Evolutionary conservation across 2,797 vertebrate genomes (phyloP).

Genomic region (Aplochiton taeniatus): DNA sequence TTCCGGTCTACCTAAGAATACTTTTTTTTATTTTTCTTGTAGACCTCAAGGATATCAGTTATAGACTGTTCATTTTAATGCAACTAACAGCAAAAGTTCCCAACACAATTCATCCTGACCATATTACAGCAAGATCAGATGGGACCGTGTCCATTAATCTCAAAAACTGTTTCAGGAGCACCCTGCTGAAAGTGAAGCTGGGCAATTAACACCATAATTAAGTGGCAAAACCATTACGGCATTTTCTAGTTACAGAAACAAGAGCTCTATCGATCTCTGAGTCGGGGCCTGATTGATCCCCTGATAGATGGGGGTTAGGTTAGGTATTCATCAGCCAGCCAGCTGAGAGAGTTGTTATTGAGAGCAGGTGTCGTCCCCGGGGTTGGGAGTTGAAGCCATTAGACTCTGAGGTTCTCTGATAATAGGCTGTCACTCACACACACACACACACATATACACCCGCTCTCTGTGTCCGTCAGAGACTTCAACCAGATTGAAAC

Average conservation of each 20-base stretch:
- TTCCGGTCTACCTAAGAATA: conserved; percentile 11
- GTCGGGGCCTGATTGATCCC: conserved; percentile 77
- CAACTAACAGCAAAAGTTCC: no score
- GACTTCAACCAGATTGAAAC: conserved; percentile 62
- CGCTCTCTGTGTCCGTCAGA: conserved; percentile 54
- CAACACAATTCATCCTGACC: no score
- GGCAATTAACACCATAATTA: conserved; percentile 81
- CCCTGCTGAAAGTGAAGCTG: conserved; percentile 66
- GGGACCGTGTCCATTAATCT: conserved; percentile 39
- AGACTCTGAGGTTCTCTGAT: conserved; percentile 76
- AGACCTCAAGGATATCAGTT: background rate
- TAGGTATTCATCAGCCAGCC: conserved; percentile 78
- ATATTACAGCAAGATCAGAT: conserved; percentile 17
- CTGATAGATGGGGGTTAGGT: conserved; percentile 75
- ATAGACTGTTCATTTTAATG: no score
- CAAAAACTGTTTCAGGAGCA: conserved; percentile 58
- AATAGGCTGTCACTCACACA: conserved; percentile 77
- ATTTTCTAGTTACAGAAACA: conserved; percentile 81
- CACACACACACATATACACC: conserved; percentile 37
- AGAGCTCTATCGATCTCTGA: conserved; percentile 75
- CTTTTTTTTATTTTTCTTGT: background rate
- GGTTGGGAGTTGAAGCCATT: conserved; percentile 79
- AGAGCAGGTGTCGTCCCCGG: conserved; percentile 74
- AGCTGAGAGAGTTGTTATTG: conserved; percentile 71
- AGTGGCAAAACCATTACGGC: conserved; percentile 76